phyloP scores from a whole-genome alignment of 2,888 invertebrate genomes.

The Galeruca laticollis region DNA sequence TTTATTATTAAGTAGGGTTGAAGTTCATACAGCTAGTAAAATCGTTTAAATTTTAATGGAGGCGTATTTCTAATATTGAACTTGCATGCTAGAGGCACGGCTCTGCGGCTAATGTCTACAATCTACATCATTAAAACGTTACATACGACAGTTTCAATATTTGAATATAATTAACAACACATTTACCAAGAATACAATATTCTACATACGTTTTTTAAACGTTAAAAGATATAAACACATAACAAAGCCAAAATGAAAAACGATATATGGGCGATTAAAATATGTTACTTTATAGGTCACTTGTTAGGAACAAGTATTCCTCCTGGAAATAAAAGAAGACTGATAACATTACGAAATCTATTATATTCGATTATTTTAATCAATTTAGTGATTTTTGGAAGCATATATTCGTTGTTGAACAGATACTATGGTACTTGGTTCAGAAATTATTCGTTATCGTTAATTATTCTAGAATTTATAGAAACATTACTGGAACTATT shows the following conservation, averaged over 20 bases:
- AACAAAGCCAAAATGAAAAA: slow-evolving; percentile 13
- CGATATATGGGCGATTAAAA: slow-evolving; percentile 13
- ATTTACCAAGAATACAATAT: background rate
- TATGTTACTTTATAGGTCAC: slow-evolving; percentile 7
- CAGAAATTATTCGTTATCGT: slow-evolving; percentile 7
- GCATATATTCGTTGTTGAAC: slow-evolving; percentile 28
- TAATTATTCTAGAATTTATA: slow-evolving; percentile 34
- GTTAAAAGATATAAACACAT: background rate
- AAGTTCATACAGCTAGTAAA: too few relatives aligned
- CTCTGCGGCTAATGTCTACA: too few relatives aligned
- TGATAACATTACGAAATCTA: background rate
- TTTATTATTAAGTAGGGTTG: too few relatives aligned
- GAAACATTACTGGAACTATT: slow-evolving; percentile 33
- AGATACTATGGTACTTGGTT: slow-evolving; percentile 34
- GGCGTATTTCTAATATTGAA: too few relatives aligned
- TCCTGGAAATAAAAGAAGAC: background rate
- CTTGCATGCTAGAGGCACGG: too few relatives aligned
- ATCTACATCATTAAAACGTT: background rate
- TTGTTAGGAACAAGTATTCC: slow-evolving; percentile 10
- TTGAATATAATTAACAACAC: background rate
- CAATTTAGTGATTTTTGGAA: slow-evolving; percentile 26
- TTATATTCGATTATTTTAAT: slow-evolving; percentile 20
- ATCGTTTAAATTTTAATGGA: too few relatives aligned
- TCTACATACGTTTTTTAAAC: background rate
- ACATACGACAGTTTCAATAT: background rate